Evolutionary conservation across 2,888 invertebrate species (phyloP), one percentile per base, ranked within the genome.

Genomic region (Xiphydria camelus): DNA sequence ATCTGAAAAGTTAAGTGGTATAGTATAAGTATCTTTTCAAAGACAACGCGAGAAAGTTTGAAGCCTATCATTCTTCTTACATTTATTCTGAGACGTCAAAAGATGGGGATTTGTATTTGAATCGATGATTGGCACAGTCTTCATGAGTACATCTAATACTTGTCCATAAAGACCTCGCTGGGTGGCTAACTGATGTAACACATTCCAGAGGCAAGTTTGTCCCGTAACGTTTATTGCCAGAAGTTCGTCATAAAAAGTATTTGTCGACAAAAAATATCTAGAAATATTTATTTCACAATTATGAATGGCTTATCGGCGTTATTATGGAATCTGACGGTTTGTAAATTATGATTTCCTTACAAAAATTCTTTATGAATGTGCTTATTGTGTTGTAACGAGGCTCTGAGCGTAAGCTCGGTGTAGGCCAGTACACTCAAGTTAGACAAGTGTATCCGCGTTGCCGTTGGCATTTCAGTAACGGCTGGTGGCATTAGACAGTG

Each of bases 401-500:
- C 67, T 32, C 77, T 70, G 18, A 79, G 68, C 12, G 77, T 77
- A 63, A 82, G 77, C 63, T 86, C 83, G 1, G 84, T 81, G 62
- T 82, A 84, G 45, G 84, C 83, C 73, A 85, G 80, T 10, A 86
- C 78, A 33, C 83, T 83, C 61, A 86, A 78, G 70, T 85, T 85
- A 10, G 85, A 83, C 41, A 86, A 78, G 60, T 85, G 83, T 57
- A 83, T 82, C 62, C 81, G 79, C 41, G 85, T 85, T 14, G 80
- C 78, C 54, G 82, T 76, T 5, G 84, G 82, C 62, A 82, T 77
- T 53, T 82, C 82, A 12, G 77, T 75, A 48, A 82, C 80, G 36
- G 66, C 63, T 18, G 80, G 78, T 9, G 79, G 76, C 33, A 77
- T 75, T 51, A 81, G 75, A 59, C 81, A 82, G 21, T 84, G 73